Evolutionary conservation across 2,888 invertebrate genomes (phyloP), one percentile per base, ranked within the genome.

Genomic region (Odontocerum albicorne): DNA sequence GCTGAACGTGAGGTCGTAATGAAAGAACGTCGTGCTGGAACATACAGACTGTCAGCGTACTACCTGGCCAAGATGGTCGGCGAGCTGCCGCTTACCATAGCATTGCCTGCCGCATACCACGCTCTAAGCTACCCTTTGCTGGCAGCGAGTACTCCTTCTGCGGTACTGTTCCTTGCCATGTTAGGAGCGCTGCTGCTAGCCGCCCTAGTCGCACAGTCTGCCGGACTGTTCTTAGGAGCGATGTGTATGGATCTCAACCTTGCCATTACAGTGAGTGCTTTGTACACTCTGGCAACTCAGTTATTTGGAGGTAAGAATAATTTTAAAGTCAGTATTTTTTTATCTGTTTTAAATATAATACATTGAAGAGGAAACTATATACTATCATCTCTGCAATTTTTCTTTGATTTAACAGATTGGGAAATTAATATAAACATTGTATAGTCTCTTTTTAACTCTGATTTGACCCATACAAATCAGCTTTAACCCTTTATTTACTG

Each of bases 31-130:
- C 79, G 85, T 62, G 86, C 88, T 10, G 90, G 90, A 42, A 85
- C 88, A 27, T 91, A 90, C 67, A 78, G 90, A 49, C 73, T 90
- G 46, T 88, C 88, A 6, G 88, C 90, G 31, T 91, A 90, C 68
- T 90, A 89, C 71, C 70, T 89, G 67, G 88, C 90, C 57, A 90
- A 90, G 73, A 88, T 88, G 86, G 82, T 87, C 59, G 88, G 89
- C 54, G 90, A 91, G 70, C 69, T 89, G 65, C 90, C 90, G 6
- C 70, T 90, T 62, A 86, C 86, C 36, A 79, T 90, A 64, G 84
- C 87, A 32, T 72, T 89, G 65, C 90, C 90, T 55, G 84, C 87
- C 36, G 81, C 88, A 65, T 89, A 88, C 74, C 85, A 87, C 69
- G 73, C 85, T 65, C 86, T 90, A 64, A 85, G 87, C 61, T 90